phyloP scores from a whole-genome alignment of 2,797 vertebrate genomes.

The Amniataba percoides region DNA sequence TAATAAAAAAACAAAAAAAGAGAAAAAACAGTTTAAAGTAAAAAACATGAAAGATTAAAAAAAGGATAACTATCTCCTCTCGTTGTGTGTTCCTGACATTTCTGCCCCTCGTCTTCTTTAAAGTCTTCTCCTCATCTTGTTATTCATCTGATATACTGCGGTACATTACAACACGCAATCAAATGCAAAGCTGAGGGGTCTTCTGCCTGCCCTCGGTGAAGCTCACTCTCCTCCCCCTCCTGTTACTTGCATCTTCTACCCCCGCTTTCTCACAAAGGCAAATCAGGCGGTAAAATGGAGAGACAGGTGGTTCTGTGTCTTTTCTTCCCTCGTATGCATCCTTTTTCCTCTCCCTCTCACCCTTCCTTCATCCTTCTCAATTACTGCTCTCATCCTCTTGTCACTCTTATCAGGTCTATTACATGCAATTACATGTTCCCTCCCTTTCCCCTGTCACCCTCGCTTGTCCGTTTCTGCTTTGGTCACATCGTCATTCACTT shows the following conservation, averaged over 20 bases:
- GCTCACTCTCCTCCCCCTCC: not conserved
- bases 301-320: slow-evolving; percentile 18
- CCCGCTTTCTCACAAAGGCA: not conserved
- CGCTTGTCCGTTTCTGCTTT: slow-evolving; percentile 29
- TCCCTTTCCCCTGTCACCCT: slow-evolving; percentile 9
- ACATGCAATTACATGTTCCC: slow-evolving; percentile 55
- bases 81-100: not conserved
- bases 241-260: slow-evolving; percentile 10
- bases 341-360: slow-evolving; percentile 1
- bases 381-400: slow-evolving; percentile 46
- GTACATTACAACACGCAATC: slow-evolving; percentile 43
- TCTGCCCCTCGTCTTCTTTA: slow-evolving; percentile 12
- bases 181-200: slow-evolving; percentile 26
- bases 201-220: not conserved
- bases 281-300: slow-evolving; percentile 1
- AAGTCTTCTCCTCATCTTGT: slow-evolving; percentile 3
- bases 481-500: slow-evolving; percentile 6
- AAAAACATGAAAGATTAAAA: slow-evolving; percentile 1
- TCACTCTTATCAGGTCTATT: slow-evolving; percentile 58
- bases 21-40: slow-evolving; percentile 11
- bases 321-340: slow-evolving; percentile 1
- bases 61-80: not conserved
- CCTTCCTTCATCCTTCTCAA: slow-evolving; percentile 39
- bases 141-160: slow-evolving; percentile 21
- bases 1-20: not conserved